Evolutionary conservation across 2,797 vertebrate species (phyloP).

Genomic region (Odontamblyopus rebecca): DNA sequence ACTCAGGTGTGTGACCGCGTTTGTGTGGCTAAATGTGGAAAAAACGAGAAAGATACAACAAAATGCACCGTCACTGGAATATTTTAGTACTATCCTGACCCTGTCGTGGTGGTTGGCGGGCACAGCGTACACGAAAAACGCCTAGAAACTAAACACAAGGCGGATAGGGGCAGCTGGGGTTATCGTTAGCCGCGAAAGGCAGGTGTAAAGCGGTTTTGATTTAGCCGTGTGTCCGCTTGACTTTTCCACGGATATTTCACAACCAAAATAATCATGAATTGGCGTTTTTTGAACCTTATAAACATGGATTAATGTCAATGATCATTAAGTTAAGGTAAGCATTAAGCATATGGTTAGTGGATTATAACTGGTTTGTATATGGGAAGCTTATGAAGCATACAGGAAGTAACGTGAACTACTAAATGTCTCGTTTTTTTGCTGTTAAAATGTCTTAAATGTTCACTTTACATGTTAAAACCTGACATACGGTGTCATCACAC

Average conservation of each 20-base stretch:
- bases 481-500: background rate
- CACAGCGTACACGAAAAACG: background rate
- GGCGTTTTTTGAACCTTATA: background rate
- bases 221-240: background rate
- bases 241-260: background rate
- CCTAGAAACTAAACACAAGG: conserved; percentile 1
- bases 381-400: background rate
- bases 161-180: background rate
- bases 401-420: conserved; percentile 1
- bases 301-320: background rate
- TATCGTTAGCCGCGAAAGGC: conserved; percentile 28
- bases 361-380: background rate
- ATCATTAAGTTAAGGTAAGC: background rate
- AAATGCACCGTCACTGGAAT: conserved; percentile 9
- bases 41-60: conserved; percentile 29
- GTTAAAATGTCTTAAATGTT: background rate
- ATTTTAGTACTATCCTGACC: conserved; percentile 16
- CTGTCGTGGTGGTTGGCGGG: background rate
- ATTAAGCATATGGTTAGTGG: background rate
- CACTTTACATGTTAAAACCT: background rate
- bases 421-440: background rate
- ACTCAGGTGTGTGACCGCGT: conserved; percentile 36
- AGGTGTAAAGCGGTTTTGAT: conserved; percentile 41
- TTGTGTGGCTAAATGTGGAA: conserved; percentile 35
- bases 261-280: background rate